Evolutionary conservation across 2,797 vertebrate genomes (phyloP).

Genomic region (Notoglanidium macrostoma): DNA sequence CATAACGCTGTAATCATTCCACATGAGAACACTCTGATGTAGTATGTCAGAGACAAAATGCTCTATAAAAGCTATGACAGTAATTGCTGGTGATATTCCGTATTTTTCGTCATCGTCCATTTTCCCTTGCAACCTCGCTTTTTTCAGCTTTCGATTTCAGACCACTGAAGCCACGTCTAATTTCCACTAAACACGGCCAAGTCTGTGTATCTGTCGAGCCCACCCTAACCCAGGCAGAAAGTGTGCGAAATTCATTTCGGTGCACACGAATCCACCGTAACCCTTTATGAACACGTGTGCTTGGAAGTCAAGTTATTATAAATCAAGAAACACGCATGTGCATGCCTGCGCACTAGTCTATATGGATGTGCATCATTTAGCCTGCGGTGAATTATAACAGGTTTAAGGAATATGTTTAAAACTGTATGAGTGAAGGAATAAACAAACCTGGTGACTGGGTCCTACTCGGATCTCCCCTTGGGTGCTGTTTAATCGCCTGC

Average conservation of each 20-base stretch:
- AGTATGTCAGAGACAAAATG: constrained; percentile 34
- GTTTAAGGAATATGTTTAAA: constrained; percentile 23
- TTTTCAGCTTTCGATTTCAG: constrained; percentile 41
- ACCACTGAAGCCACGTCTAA: constrained; percentile 31
- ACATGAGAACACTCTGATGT: constrained; percentile 38
- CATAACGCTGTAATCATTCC: constrained; percentile 42
- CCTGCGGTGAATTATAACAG: background rate
- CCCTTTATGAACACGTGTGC: constrained; percentile 8
- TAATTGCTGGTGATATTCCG: constrained; percentile 46
- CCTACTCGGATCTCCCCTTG: constrained; percentile 98
- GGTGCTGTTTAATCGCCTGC: constrained; percentile 98
- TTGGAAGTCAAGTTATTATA: constrained; percentile 19
- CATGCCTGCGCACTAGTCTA: background rate
- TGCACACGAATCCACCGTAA: constrained; percentile 31
- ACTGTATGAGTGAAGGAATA: constrained; percentile 14
- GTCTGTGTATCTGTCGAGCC: constrained; percentile 38
- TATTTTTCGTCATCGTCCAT: constrained; percentile 42
- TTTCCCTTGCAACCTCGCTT: constrained; percentile 24
- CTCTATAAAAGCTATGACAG: constrained; percentile 50
- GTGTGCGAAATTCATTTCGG: constrained; percentile 22
- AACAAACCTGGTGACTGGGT: constrained; percentile 93
- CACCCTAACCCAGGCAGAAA: constrained; percentile 16
- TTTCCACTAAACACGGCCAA: constrained; percentile 42
- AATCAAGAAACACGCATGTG: background rate
- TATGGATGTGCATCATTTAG: background rate